Percentiles rank a stretch among this genome's conserved stretches.
phyloP scores from a whole-genome alignment of 1,140 invertebrate genomes.

The Hylyphantes graminicola region DNA sequence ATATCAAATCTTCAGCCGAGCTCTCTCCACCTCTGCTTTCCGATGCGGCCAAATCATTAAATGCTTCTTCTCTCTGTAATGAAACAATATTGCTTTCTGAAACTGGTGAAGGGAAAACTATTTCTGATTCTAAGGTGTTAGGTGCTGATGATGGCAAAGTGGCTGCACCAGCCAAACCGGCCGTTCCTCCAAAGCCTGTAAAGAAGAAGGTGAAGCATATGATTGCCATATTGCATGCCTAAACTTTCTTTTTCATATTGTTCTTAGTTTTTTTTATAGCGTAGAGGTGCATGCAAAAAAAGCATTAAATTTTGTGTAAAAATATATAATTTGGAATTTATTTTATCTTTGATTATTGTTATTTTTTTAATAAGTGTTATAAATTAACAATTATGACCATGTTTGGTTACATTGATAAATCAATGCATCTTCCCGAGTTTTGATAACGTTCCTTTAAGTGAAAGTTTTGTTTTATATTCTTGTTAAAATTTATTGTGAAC shows the following conservation, averaged over 20 bases:
- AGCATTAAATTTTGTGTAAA: no score
- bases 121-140: slow-evolving; percentile 7
- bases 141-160: slow-evolving; percentile 2
- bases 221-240: not conserved
- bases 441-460: no score
- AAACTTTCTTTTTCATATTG: not conserved
- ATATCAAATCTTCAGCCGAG: slow-evolving; percentile 19
- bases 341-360: no score
- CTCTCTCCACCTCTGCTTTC: slow-evolving; percentile 25
- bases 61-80: slow-evolving; percentile 39
- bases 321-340: no score
- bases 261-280: no score
- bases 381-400: no score
- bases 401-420: no score
- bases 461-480: no score
- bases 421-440: no score
- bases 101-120: slow-evolving; percentile 47
- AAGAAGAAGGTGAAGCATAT: slow-evolving; percentile 58
- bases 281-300: no score
- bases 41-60: slow-evolving; percentile 19
- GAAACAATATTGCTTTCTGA: slow-evolving; percentile 35
- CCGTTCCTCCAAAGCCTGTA: slow-evolving; percentile 45
- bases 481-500: no score
- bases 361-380: no score
- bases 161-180: slow-evolving; percentile 9